Conservation (phyloP, 2,888 invertebrate species). For the Lasioglossum villosulum region DNA sequence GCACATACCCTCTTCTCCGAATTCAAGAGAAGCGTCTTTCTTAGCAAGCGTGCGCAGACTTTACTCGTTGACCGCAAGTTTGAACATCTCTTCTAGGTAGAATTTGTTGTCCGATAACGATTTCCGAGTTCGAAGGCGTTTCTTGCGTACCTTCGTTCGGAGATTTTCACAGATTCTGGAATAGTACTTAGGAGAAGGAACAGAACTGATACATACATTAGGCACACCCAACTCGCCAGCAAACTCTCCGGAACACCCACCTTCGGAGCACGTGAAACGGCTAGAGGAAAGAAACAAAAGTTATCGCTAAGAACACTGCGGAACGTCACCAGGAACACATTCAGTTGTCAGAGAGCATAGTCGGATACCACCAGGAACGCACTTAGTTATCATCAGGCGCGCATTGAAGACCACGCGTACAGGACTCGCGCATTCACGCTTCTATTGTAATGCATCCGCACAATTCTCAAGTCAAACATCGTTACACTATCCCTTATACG, state of each 20-base stretch:
- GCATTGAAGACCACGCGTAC: constrained; percentile 20
- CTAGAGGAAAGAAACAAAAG: constrained; percentile 18
- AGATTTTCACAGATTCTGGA: neutral
- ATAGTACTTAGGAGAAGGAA: neutral
- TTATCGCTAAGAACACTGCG: constrained; percentile 36
- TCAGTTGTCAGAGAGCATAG: constrained; percentile 7
- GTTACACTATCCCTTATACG: constrained; percentile 19
- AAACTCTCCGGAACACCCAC: constrained; percentile 27
- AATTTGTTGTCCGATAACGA: neutral
- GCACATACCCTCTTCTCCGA: neutral
- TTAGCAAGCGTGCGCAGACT: neutral
- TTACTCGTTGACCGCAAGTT: neutral
- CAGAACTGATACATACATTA: constrained; percentile 27
- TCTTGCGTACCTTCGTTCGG: neutral
- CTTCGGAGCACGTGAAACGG: constrained; percentile 2
- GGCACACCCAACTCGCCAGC: constrained; percentile 29
- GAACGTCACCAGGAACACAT: constrained; percentile 23
- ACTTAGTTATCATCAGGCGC: constrained; percentile 33
- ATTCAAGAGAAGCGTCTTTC: neutral
- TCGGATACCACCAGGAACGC: constrained; percentile 26
- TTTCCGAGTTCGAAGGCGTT: neutral
- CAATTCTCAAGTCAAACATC: constrained; percentile 33
- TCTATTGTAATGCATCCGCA: constrained; percentile 25
- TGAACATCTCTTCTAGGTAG: neutral
- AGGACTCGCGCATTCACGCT: constrained; percentile 12